phyloP scores from a whole-genome alignment of 2,797 vertebrate species.

The Peromyscus attwateri region DNA sequence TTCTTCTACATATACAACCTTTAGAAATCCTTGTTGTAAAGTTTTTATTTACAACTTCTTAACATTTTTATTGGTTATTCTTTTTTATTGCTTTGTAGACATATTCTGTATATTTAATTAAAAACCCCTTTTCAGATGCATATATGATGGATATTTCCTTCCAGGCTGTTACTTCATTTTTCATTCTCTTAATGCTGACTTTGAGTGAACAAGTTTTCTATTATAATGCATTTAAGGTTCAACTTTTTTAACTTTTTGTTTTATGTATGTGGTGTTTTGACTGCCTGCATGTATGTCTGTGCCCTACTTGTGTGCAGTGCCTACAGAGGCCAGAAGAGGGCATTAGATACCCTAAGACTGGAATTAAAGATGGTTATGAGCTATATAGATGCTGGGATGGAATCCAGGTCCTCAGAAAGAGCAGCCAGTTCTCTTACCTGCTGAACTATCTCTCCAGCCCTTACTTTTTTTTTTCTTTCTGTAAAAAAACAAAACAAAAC shows the following conservation, averaged over 20 bases:
- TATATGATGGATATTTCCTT: neutral
- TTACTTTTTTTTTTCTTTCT: too few species aligned
- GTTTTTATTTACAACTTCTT: neutral
- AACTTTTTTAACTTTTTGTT: neutral
- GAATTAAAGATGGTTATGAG: neutral
- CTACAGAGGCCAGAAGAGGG: neutral
- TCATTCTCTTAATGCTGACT: neutral
- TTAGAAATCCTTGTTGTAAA: neutral
- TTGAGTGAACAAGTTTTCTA: neutral
- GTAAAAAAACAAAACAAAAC: too few species aligned
- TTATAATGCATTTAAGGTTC: constrained; percentile 21
- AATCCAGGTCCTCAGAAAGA: neutral
- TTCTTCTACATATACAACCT: neutral
- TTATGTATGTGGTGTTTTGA: neutral
- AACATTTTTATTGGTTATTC: constrained; percentile 22
- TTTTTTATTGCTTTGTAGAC: neutral
- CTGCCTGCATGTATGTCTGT: neutral
- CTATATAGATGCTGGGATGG: neutral
- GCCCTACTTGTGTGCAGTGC: neutral
- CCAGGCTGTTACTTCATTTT: neutral
- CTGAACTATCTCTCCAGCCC: neutral
- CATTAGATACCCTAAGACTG: neutral
- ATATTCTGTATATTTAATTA: constrained; percentile 26
- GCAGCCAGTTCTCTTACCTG: neutral
- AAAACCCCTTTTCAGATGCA: neutral